phyloP scores from a whole-genome alignment of 2,113 vertebrate species.

The Alaudala cheleensis region DNA sequence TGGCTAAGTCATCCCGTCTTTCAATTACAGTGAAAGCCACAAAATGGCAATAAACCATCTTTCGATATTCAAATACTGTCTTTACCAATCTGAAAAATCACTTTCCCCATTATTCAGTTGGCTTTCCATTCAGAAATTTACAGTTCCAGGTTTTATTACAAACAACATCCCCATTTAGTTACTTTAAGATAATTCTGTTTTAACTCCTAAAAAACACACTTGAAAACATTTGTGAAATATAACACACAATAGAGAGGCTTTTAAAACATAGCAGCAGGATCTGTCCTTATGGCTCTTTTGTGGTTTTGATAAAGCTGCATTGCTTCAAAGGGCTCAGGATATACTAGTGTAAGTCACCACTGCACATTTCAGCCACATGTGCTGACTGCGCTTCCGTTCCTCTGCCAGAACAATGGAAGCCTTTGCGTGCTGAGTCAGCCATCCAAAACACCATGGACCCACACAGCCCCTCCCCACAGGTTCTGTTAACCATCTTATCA shows the following conservation, averaged over 20 bases:
- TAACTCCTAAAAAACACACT: neutral
- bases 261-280: neutral
- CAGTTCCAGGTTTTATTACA: neutral
- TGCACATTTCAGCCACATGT: constrained; percentile 49
- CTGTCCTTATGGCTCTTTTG: neutral
- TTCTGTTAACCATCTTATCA: neutral
- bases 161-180: neutral
- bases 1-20: neutral
- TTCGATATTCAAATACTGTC: neutral
- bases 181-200: neutral
- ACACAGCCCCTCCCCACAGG: neutral
- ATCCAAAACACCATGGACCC: neutral
- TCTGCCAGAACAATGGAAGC: constrained; percentile 20
- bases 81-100: neutral
- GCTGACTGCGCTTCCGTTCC: constrained; percentile 26
- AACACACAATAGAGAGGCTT: neutral
- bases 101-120: neutral
- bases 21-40: neutral
- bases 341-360: neutral
- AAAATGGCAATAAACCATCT: neutral
- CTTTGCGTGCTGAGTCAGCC: neutral
- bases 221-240: neutral
- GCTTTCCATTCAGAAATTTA: neutral
- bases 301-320: neutral
- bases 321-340: constrained; percentile 13